Conservation (phyloP, 2,888 invertebrate species). For the Ariolimax columbianus region DNA sequence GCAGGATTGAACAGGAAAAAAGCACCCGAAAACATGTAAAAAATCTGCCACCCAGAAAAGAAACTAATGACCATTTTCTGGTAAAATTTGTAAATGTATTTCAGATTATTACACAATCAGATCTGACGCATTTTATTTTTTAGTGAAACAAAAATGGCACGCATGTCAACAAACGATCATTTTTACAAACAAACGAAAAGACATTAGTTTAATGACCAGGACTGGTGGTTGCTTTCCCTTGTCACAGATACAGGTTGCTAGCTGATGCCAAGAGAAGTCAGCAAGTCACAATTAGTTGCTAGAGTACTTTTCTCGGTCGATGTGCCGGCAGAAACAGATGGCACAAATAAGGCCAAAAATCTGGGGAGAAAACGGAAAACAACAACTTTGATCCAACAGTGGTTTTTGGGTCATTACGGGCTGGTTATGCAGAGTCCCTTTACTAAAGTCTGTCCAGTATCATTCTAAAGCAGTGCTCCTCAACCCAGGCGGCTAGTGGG, state of each 20-base stretch:
- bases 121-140: not conserved
- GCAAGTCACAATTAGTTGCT: slow-evolving; percentile 25
- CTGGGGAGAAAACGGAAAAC: slow-evolving; percentile 71
- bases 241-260: not conserved
- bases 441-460: too few species aligned
- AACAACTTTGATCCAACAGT: too few species aligned
- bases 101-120: not conserved
- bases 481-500: too few species aligned
- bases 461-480: too few species aligned
- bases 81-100: not conserved
- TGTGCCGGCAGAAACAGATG: slow-evolving; percentile 76
- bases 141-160: not conserved
- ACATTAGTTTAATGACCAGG: not conserved
- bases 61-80: not conserved
- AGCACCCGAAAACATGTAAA: too few species aligned
- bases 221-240: slow-evolving; percentile 21
- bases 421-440: too few species aligned
- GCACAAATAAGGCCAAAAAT: slow-evolving; percentile 72
- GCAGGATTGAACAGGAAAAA: too few species aligned
- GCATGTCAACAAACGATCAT: not conserved
- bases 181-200: not conserved
- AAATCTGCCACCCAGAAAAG: not conserved
- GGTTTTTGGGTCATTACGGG: too few species aligned
- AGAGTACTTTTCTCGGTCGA: slow-evolving; percentile 57
- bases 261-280: not conserved